These are phyloP conservation scores for Aquatica leii DNA, from an alignment of 2,888 invertebrate species.

Conservation along the genomic window DNA sequence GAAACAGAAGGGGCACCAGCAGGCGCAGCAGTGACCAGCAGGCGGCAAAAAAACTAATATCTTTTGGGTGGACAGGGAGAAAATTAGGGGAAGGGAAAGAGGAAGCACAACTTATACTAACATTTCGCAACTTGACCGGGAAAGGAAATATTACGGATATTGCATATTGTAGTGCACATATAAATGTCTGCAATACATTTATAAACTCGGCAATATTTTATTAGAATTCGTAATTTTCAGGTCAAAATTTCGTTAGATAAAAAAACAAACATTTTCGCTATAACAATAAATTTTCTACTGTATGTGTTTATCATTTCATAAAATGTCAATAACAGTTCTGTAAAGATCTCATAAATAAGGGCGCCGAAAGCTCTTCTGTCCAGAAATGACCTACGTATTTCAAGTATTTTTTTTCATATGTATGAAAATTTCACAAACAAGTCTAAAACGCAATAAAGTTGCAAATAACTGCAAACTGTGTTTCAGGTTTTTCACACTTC, in stretches of 20 bases:
- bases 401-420: background rate
- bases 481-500: constrained; percentile 11
- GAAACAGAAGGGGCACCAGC: constrained; percentile 57
- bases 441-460: background rate
- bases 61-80: constrained; percentile 52
- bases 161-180: constrained; percentile 42
- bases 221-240: background rate
- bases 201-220: background rate
- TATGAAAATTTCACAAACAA: background rate
- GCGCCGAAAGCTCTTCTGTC: constrained; percentile 37
- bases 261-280: constrained; percentile 16
- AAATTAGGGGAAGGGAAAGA: constrained; percentile 49
- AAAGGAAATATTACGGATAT: constrained; percentile 50
- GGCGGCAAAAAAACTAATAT: constrained; percentile 56
- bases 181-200: background rate
- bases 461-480: constrained; percentile 1
- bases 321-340: constrained; percentile 58
- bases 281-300: constrained; percentile 23
- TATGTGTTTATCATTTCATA: constrained; percentile 32
- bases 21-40: constrained; percentile 49
- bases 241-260: constrained; percentile 15
- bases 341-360: constrained; percentile 56
- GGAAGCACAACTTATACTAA: constrained; percentile 54
- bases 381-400: constrained; percentile 26
- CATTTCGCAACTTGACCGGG: constrained; percentile 57